These are phyloP conservation scores for Digitonthophagus gazella DNA, from an alignment of 2,888 invertebrate species.

Conservation along the genomic window DNA sequence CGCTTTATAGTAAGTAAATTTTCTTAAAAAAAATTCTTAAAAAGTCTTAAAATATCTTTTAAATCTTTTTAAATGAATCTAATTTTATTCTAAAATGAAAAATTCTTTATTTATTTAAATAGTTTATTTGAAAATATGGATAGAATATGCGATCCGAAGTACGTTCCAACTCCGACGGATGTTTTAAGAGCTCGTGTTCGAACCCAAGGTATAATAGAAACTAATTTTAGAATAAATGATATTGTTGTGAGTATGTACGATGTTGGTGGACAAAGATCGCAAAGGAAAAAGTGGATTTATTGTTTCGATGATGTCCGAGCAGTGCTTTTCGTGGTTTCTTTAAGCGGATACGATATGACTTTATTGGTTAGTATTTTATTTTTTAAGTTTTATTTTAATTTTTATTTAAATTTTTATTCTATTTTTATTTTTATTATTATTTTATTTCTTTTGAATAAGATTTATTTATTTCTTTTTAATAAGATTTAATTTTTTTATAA, in stretches of 20 bases:
- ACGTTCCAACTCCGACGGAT: slow-evolving; percentile 63
- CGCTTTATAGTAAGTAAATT: slow-evolving; percentile 59
- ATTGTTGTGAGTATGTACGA: slow-evolving; percentile 63
- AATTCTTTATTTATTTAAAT: slow-evolving; percentile 27
- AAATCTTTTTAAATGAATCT: neutral
- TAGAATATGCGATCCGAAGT: slow-evolving; percentile 61
- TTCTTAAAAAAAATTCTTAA: too few relatives aligned
- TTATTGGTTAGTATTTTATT: slow-evolving; percentile 53
- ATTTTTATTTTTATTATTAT: too few relatives aligned
- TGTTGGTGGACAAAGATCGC: slow-evolving; percentile 65
- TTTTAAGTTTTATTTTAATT: too few relatives aligned
- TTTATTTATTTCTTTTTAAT: neutral
- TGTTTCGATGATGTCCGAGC: slow-evolving; percentile 66
- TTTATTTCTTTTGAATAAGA: too few relatives aligned
- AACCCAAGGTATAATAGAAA: slow-evolving; percentile 67
- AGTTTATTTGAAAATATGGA: slow-evolving; percentile 69
- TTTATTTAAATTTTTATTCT: neutral
- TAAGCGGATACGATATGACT: slow-evolving; percentile 68
- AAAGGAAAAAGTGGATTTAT: slow-evolving; percentile 66
- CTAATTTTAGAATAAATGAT: slow-evolving; percentile 62
- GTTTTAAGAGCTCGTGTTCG: slow-evolving; percentile 62
- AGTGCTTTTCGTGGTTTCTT: slow-evolving; percentile 62
- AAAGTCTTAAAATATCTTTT: too few relatives aligned
- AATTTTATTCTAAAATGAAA: neutral
- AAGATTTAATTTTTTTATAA: too few relatives aligned